Conservation (phyloP, 2,113 vertebrate species). For the Epinephelus cyanopodus region DNA sequence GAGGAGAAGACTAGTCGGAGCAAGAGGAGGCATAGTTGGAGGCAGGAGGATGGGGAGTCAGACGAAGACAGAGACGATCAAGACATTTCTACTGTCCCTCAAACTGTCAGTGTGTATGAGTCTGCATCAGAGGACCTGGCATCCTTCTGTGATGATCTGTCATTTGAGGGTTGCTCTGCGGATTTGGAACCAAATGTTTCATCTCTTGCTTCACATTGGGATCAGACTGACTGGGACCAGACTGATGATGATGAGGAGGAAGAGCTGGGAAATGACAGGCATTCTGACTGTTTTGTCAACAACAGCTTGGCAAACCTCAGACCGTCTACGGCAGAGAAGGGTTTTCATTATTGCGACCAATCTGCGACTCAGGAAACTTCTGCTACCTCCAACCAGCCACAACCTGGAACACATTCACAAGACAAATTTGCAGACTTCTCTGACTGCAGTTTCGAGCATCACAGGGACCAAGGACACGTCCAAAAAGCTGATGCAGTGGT, state of each 20-base stretch:
- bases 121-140: constrained; percentile 71
- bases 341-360: constrained; percentile 39
- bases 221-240: constrained; percentile 71
- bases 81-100: constrained; percentile 4
- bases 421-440: constrained; percentile 71
- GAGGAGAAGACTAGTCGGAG: constrained; percentile 21
- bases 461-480: constrained; percentile 23
- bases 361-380: constrained; percentile 69
- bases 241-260: constrained; percentile 75
- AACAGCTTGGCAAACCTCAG: constrained; percentile 51
- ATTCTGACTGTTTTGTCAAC: constrained; percentile 60
- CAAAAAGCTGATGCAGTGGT: constrained; percentile 45
- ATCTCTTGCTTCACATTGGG: constrained; percentile 49
- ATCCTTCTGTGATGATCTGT: constrained; percentile 71
- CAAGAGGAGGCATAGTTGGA: constrained; percentile 15
- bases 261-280: constrained; percentile 84
- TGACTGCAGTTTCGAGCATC: neutral
- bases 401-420: constrained; percentile 77
- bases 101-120: constrained; percentile 37
- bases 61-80: constrained; percentile 23
- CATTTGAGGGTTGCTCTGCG: constrained; percentile 69
- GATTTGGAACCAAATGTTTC: constrained; percentile 81
- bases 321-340: constrained; percentile 55
- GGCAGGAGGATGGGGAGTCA: constrained; percentile 23
- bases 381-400: constrained; percentile 72